A percentile compares a stretch with the other conserved stretches of the same genome.
Conservation (phyloP, 2,797 vertebrate species). For the Diglossa cyanea region DNA sequence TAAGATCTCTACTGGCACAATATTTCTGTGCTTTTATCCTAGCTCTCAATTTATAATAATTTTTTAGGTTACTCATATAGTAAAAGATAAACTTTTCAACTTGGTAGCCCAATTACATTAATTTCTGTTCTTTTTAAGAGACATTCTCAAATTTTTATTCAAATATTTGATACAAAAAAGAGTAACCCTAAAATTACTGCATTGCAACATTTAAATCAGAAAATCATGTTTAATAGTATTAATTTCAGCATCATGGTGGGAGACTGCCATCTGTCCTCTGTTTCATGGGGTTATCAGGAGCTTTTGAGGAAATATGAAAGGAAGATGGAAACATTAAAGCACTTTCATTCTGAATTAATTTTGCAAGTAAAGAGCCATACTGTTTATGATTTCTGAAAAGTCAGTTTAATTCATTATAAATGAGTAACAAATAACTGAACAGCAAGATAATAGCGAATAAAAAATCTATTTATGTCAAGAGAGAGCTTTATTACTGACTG, state of each 20-base stretch:
- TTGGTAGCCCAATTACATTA: neutral
- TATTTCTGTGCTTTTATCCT: neutral
- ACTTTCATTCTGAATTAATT: neutral
- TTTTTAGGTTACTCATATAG: neutral
- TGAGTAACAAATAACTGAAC: neutral
- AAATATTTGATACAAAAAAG: neutral
- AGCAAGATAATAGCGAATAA: neutral
- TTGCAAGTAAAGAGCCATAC: neutral
- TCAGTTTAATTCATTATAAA: neutral
- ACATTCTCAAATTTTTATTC: neutral
- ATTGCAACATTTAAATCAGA: neutral
- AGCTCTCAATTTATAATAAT: neutral
- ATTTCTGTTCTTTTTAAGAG: neutral
- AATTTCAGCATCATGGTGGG: neutral
- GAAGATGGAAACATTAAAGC: neutral
- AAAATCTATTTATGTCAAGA: neutral
- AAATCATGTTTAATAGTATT: neutral
- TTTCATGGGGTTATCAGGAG: neutral
- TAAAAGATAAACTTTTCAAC: neutral
- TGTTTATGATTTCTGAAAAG: neutral
- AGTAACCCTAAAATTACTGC: neutral
- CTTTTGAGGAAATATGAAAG: neutral
- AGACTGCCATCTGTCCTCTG: neutral
- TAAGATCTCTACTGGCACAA: neutral
- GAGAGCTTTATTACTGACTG: neutral